These are phyloP conservation scores for Bolinopsis microptera DNA, from an alignment of 37 sponge, comb jelly and placozoan genomes.

Conservation along the genomic window DNA sequence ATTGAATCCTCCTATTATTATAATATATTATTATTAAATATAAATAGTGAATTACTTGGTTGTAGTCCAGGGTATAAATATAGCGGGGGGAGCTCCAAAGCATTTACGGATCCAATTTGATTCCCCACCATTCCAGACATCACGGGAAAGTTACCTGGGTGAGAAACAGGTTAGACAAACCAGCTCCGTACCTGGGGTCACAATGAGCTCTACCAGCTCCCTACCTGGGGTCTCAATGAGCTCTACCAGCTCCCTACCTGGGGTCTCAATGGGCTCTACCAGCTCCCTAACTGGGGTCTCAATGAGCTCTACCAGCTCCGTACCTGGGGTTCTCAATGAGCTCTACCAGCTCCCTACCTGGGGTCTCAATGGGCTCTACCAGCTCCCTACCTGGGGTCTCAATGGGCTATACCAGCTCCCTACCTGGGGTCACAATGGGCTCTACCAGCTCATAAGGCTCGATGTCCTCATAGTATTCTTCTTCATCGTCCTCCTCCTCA, in stretches of 20 bases:
- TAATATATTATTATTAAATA: too few relatives aligned
- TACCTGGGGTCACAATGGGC: slow-evolving; percentile 29
- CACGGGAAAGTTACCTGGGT: not conserved
- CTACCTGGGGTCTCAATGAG: too few relatives aligned
- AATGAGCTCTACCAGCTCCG: slow-evolving; percentile 21
- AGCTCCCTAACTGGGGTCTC: slow-evolving; percentile 39
- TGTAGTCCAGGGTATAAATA: too few relatives aligned
- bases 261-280: slow-evolving; percentile 20
- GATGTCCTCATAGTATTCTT: not conserved
- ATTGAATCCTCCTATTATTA: too few relatives aligned
- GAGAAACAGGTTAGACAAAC: too few relatives aligned
- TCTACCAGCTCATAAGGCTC: slow-evolving; percentile 15
- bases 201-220: slow-evolving; percentile 29
- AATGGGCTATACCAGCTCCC: not conserved
- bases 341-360: not conserved
- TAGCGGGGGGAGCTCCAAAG: not conserved
- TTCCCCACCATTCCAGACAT: not conserved
- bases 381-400: slow-evolving; percentile 44
- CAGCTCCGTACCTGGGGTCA: not conserved
- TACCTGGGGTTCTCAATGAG: too few relatives aligned
- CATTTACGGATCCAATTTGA: not conserved
- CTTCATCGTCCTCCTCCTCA: slow-evolving; percentile 6
- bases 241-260: not conserved
- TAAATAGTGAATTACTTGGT: too few relatives aligned
- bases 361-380: slow-evolving; percentile 20